Conservation (phyloP, 2,888 invertebrate species). For the Lymantria monacha region DNA sequence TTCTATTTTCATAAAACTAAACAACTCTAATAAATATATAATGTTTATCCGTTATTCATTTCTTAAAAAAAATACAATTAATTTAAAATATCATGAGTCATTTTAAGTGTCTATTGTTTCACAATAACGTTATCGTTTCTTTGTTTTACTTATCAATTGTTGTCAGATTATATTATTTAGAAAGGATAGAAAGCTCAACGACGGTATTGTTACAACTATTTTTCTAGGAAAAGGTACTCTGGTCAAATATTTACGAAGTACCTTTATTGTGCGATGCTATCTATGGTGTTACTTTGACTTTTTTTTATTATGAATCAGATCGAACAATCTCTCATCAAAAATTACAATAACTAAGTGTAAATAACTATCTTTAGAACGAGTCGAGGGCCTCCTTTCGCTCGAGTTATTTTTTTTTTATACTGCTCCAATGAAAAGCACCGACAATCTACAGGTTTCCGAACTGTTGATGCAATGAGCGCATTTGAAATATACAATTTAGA, state of each 20-base stretch:
- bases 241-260: not conserved
- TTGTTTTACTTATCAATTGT: not conserved
- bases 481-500: conserved; percentile 32
- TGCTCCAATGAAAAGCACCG: conserved; percentile 25
- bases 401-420: conserved; percentile 32
- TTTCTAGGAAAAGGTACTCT: not conserved
- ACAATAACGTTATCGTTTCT: conserved; percentile 30
- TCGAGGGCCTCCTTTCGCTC: conserved; percentile 36
- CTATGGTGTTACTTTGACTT: not conserved
- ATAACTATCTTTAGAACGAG: conserved; percentile 26
- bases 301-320: not conserved
- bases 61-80: no score
- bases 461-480: conserved; percentile 18
- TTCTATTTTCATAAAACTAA: no score
- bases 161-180: not conserved
- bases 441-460: conserved; percentile 33
- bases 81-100: not conserved
- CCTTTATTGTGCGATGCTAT: not conserved
- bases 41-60: no score
- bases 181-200: not conserved
- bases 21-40: no score
- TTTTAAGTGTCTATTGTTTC: conserved; percentile 19
- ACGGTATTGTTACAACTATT: conserved; percentile 7
- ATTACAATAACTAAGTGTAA: conserved; percentile 30
- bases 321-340: conserved; percentile 20